These are phyloP conservation scores for Hipparchia semele DNA, from an alignment of 2,888 invertebrate genomes.

Conservation along the genomic window DNA sequence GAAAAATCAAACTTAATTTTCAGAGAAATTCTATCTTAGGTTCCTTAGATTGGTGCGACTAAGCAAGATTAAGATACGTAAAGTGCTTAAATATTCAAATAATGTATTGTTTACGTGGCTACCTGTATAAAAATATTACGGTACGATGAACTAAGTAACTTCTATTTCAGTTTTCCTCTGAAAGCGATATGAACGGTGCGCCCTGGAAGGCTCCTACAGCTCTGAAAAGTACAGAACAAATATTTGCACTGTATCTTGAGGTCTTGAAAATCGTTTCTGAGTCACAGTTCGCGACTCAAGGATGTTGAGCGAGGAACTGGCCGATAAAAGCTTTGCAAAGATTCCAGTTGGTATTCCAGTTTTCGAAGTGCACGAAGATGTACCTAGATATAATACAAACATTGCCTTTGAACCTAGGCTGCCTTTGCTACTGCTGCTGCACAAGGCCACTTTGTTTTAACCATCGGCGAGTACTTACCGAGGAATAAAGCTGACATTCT, in stretches of 20 bases:
- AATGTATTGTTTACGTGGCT: too few species aligned
- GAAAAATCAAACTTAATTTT: too few species aligned
- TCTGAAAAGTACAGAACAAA: neutral
- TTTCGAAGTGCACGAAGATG: constrained; percentile 27
- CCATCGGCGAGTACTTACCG: too few species aligned
- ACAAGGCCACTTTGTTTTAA: too few species aligned
- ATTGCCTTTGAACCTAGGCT: neutral
- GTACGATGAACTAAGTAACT: too few species aligned
- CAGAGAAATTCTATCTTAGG: too few species aligned
- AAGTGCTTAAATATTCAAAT: too few species aligned
- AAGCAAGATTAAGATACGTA: too few species aligned
- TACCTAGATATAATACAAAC: constrained; percentile 30
- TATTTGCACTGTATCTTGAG: constrained; percentile 21
- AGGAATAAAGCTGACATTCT: too few species aligned
- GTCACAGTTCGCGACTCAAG: constrained; percentile 27
- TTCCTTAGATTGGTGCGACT: too few species aligned
- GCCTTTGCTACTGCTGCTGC: neutral
- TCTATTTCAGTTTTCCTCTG: neutral
- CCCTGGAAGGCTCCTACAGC: neutral
- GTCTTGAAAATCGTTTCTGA: constrained; percentile 23
- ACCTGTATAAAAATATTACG: too few species aligned
- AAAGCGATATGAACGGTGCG: neutral
- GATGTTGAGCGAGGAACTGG: constrained; percentile 16
- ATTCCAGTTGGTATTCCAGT: constrained; percentile 32
- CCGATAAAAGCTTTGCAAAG: constrained; percentile 35